A percentile compares a stretch with the other conserved stretches of the same genome.
Evolutionary conservation across 2,888 invertebrate species (phyloP).

Genomic region (Drosophila merina): DNA sequence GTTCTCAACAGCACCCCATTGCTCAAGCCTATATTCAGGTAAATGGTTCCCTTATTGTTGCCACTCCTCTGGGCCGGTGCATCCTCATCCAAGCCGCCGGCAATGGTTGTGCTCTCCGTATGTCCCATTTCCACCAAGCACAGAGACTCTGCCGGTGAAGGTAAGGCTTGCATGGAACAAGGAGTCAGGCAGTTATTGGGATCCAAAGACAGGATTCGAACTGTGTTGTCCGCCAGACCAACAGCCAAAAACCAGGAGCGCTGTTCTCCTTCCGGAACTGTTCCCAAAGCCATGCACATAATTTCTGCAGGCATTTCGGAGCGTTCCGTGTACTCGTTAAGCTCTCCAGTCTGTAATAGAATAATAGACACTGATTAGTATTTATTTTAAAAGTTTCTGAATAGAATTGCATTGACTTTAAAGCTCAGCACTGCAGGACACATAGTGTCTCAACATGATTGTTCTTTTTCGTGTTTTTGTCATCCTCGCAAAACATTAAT

Average conservation of each 20-base stretch:
- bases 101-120: conserved; percentile 86
- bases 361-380: conserved; percentile 5
- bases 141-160: conserved; percentile 97
- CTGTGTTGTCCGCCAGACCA: conserved; percentile 97
- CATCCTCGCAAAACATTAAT: conserved; percentile 74
- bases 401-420: neutral
- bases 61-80: conserved; percentile 83
- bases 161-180: conserved; percentile 97
- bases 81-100: conserved; percentile 84
- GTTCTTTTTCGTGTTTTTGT: conserved; percentile 82
- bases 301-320: conserved; percentile 98
- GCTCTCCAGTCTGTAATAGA: conserved; percentile 92
- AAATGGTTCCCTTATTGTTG: conserved; percentile 89
- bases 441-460: conserved; percentile 83
- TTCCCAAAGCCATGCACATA: conserved; percentile 98
- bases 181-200: conserved; percentile 97
- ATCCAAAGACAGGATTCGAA: conserved; percentile 98
- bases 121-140: conserved; percentile 97
- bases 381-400: neutral
- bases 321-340: conserved; percentile 99
- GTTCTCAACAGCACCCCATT: conserved; percentile 97
- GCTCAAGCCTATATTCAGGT: conserved; percentile 98
- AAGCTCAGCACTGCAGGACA: conserved; percentile 84
- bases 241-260: conserved; percentile 98
- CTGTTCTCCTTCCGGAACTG: conserved; percentile 97